A percentile compares a stretch with the other conserved stretches of the same genome.
phyloP scores from a whole-genome alignment of 1,140 invertebrate species.

The Seison nebaliae region DNA sequence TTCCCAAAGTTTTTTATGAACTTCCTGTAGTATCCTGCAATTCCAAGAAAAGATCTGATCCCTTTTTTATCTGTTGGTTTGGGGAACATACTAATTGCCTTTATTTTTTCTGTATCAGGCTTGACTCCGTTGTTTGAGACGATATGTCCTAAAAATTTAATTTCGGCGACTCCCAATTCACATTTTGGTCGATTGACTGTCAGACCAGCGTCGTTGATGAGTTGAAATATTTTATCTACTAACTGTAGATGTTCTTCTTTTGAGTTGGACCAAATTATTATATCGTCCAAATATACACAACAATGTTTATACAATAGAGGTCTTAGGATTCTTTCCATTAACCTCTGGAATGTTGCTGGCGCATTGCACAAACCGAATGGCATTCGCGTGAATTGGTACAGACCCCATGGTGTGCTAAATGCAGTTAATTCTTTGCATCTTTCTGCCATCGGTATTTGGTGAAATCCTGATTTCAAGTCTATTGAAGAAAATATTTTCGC shows the following conservation, averaged over 20 bases:
- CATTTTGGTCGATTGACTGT: background rate
- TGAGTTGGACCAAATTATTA: background rate
- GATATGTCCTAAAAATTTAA: conserved; percentile 11
- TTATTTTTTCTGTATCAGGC: conserved; percentile 19
- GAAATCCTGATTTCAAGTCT: conserved; percentile 5
- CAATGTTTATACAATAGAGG: no score
- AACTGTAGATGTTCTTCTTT: background rate
- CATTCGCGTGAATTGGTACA: conserved; percentile 6
- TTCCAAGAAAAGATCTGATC: conserved; percentile 21
- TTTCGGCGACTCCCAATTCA: background rate
- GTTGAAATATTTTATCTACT: background rate
- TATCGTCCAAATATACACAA: no score
- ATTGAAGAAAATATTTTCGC: background rate
- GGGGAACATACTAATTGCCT: conserved; percentile 21
- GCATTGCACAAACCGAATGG: conserved; percentile 15
- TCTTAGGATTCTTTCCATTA: conserved; percentile 12
- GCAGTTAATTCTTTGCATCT: background rate
- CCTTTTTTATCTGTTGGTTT: conserved; percentile 19
- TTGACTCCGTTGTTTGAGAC: conserved; percentile 11
- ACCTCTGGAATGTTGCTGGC: conserved; percentile 8
- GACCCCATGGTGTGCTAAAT: conserved; percentile 1
- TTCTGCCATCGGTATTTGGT: background rate
- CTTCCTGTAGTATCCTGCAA: conserved; percentile 24
- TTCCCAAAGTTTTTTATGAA: conserved; percentile 17
- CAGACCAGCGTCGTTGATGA: background rate